Evolutionary conservation across 2,888 invertebrate species (phyloP).

Genomic region (Polydesmus complanatus): DNA sequence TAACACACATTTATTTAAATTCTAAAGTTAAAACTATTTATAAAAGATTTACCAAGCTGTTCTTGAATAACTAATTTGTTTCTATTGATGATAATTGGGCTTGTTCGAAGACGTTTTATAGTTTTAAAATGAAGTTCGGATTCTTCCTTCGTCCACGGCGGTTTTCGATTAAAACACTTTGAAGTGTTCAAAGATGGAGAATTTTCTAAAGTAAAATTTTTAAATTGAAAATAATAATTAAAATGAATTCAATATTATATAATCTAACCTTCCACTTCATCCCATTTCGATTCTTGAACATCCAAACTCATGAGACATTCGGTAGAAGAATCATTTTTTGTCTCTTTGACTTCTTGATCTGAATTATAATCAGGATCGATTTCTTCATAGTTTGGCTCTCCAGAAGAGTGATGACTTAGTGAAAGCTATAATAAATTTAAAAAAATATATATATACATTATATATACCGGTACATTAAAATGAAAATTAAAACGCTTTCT

Average conservation of each 20-base stretch:
- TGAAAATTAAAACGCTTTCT: too few relatives aligned
- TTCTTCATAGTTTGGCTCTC: slow-evolving; percentile 12
- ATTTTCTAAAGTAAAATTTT: not conserved
- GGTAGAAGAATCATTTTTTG: not conserved
- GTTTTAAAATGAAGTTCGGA: slow-evolving; percentile 19
- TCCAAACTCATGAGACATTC: not conserved
- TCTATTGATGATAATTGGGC: slow-evolving; percentile 24
- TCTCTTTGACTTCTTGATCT: not conserved
- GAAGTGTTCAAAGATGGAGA: not conserved
- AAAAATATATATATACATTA: too few relatives aligned
- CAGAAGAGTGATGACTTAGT: not conserved
- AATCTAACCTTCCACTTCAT: not conserved
- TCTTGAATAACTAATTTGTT: slow-evolving; percentile 26
- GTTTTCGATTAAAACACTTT: slow-evolving; percentile 3
- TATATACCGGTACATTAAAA: too few relatives aligned
- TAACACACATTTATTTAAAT: not conserved
- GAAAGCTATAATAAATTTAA: too few relatives aligned
- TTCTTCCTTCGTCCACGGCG: slow-evolving; percentile 17
- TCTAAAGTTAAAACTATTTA: too few relatives aligned
- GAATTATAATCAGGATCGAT: slow-evolving; percentile 12
- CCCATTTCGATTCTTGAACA: slow-evolving; percentile 1
- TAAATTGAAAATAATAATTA: not conserved
- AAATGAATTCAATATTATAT: not conserved
- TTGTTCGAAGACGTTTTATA: slow-evolving; percentile 19
- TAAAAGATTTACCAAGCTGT: slow-evolving; percentile 25